Evolutionary conservation across 2,888 invertebrate genomes (phyloP).

Genomic region (Hyppa rectilinea): DNA sequence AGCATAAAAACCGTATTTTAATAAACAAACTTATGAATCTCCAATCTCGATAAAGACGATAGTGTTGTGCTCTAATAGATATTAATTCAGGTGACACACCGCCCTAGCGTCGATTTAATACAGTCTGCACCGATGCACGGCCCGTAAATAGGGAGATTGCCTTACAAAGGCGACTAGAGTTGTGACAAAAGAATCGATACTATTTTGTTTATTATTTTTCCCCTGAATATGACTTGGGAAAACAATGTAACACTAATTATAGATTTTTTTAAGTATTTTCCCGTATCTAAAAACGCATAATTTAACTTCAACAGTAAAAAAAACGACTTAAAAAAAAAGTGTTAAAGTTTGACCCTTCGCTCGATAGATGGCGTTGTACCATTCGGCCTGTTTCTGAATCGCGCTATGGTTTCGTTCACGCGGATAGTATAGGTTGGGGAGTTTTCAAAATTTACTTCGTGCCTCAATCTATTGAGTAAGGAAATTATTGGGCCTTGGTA

Average conservation of each 20-base stretch:
- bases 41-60: slow-evolving; percentile 32
- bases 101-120: slow-evolving; percentile 75
- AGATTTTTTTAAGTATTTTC: too few species aligned
- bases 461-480: slow-evolving; percentile 99
- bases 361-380: slow-evolving; percentile 75
- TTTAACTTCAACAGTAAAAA: background rate
- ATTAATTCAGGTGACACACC: slow-evolving; percentile 75
- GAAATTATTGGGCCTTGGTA: slow-evolving; percentile 98
- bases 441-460: slow-evolving; percentile 80
- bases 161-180: slow-evolving; percentile 71
- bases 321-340: background rate
- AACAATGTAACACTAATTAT: too few species aligned
- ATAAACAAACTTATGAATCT: slow-evolving; percentile 41
- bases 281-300: background rate
- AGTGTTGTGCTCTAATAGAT: slow-evolving; percentile 73
- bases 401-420: slow-evolving; percentile 68
- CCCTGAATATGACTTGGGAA: too few species aligned
- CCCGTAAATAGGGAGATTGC: slow-evolving; percentile 81
- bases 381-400: slow-evolving; percentile 55
- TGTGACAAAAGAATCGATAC: slow-evolving; percentile 61
- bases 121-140: slow-evolving; percentile 75
- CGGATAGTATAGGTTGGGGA: background rate
- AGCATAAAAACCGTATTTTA: slow-evolving; percentile 10
- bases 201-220: background rate
- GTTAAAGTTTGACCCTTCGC: slow-evolving; percentile 13